Percentiles rank a stretch among this genome's conserved stretches.
phyloP scores from a whole-genome alignment of 2,888 invertebrate genomes.

The Gisinianus flammeolus region DNA sequence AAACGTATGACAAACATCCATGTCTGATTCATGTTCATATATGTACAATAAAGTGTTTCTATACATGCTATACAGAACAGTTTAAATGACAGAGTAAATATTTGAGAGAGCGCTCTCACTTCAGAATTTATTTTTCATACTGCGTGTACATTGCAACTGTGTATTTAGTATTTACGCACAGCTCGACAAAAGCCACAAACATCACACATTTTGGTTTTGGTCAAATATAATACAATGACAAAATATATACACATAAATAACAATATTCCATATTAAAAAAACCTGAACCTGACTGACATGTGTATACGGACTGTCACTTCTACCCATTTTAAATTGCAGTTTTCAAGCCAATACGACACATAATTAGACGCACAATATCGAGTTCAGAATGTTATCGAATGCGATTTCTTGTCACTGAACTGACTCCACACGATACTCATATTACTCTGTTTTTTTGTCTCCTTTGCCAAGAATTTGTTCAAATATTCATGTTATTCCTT shows the following conservation, averaged over 20 bases:
- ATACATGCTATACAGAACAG: neutral
- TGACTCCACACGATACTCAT: too few relatives aligned
- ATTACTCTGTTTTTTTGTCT: too few relatives aligned
- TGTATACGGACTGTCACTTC: conserved; percentile 3
- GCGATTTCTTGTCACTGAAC: too few relatives aligned
- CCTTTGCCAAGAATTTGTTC: too few relatives aligned
- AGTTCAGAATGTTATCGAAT: neutral
- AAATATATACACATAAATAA: neutral
- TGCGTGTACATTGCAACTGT: neutral
- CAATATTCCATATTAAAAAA: neutral
- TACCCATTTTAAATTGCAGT: conserved; percentile 8
- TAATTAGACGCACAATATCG: neutral
- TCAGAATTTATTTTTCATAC: neutral
- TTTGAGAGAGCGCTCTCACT: neutral
- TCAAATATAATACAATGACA: too few relatives aligned
- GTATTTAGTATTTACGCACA: neutral
- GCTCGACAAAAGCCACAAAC: neutral
- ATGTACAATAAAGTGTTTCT: neutral
- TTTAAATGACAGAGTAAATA: neutral
- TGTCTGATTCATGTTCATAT: neutral
- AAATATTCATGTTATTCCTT: too few relatives aligned
- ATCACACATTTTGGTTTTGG: neutral
- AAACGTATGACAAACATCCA: neutral
- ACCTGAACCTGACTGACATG: conserved; percentile 4
- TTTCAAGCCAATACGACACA: neutral